These are phyloP conservation scores for Taenioides sp. DNA, from an alignment of 2,797 vertebrate species.

Conservation along the genomic window DNA sequence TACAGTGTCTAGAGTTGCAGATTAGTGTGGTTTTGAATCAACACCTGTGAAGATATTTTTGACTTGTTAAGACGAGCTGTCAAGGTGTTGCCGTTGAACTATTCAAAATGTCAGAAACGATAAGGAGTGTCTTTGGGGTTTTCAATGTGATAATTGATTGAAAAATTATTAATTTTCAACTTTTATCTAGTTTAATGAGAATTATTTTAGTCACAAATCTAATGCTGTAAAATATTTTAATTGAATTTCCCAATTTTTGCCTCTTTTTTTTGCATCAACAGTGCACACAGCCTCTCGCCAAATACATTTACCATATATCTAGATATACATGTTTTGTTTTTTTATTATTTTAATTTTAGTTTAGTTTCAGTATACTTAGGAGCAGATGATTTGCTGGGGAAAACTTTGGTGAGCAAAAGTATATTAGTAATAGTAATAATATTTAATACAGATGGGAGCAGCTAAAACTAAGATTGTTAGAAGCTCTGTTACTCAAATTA, in stretches of 20 bases:
- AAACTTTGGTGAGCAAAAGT: not conserved
- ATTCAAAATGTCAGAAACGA: not conserved
- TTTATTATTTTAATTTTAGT: too few species aligned
- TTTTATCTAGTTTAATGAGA: not conserved
- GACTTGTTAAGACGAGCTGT: not conserved
- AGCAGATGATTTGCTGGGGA: too few species aligned
- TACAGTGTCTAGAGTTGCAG: not conserved
- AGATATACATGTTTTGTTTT: too few species aligned
- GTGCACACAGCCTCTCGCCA: too few species aligned
- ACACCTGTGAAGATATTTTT: not conserved
- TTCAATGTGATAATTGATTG: not conserved
- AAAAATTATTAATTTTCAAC: not conserved
- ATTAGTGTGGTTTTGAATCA: not conserved
- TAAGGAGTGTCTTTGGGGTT: not conserved
- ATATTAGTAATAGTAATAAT: too few species aligned
- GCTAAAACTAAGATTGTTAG: too few species aligned
- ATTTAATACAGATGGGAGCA: too few species aligned
- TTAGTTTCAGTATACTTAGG: too few species aligned
- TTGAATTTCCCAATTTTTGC: too few species aligned
- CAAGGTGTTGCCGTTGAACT: not conserved
- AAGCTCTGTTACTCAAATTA: too few species aligned
- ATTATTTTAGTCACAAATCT: not conserved
- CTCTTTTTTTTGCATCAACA: too few species aligned
- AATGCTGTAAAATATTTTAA: not conserved
- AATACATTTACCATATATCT: too few species aligned